Evolutionary conservation across 2,797 vertebrate species (phyloP).

Genomic region (Echiichthys vipera): DNA sequence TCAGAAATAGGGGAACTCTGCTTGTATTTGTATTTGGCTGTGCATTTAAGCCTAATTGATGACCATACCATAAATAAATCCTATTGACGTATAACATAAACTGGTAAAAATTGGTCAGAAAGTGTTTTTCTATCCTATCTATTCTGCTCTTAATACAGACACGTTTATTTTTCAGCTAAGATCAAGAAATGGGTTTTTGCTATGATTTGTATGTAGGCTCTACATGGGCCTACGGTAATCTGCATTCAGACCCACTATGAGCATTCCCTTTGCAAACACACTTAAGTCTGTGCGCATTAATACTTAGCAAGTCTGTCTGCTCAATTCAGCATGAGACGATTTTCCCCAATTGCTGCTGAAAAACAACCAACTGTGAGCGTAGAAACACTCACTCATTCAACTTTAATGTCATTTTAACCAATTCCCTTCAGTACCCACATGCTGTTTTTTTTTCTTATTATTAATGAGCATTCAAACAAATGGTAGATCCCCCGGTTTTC

Average conservation of each 20-base stretch:
- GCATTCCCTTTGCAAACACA: constrained; percentile 19
- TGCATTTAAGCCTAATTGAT: constrained; percentile 8
- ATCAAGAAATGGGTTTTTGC: constrained; percentile 25
- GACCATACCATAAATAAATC: constrained; percentile 7
- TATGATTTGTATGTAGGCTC: constrained; percentile 4
- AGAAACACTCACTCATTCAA: constrained; percentile 32
- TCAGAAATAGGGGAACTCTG: constrained; percentile 14
- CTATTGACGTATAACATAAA: not conserved
- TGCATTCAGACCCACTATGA: constrained; percentile 24
- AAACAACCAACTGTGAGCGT: constrained; percentile 6
- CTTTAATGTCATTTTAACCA: constrained; percentile 36
- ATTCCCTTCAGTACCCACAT: constrained; percentile 29
- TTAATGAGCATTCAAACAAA: constrained; percentile 67
- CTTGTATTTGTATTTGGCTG: constrained; percentile 10
- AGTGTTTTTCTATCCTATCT: not conserved
- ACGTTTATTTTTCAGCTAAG: constrained; percentile 26
- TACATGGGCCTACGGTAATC: not conserved
- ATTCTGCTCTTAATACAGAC: not conserved
- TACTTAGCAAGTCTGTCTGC: constrained; percentile 6
- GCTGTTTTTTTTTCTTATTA: constrained; percentile 38
- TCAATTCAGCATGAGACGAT: constrained; percentile 21
- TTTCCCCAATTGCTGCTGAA: constrained; percentile 14
- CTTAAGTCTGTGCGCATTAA: constrained; percentile 23
- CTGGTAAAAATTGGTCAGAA: constrained; percentile 3
- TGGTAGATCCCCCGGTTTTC: constrained; percentile 23